These are phyloP conservation scores for Lateolabrax maculatus DNA, from an alignment of 2,797 vertebrate genomes.

Conservation along the genomic window DNA sequence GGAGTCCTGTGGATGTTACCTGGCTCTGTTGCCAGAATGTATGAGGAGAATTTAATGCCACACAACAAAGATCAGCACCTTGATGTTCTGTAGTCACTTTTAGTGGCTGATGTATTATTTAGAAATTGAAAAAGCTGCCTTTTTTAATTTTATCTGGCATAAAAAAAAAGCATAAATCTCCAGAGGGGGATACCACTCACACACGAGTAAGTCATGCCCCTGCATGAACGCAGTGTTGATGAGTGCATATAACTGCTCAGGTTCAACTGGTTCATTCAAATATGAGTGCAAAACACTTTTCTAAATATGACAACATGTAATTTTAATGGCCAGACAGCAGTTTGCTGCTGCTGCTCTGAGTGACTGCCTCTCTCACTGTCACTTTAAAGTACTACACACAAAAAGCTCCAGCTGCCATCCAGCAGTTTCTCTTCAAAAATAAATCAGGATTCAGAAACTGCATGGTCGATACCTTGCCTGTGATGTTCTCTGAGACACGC, in stretches of 20 bases:
- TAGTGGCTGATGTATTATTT: neutral
- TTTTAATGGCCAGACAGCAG: slow-evolving; percentile 42
- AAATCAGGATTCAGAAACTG: slow-evolving; percentile 10
- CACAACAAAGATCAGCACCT: neutral
- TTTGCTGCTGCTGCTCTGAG: neutral
- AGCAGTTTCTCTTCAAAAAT: slow-evolving; percentile 47
- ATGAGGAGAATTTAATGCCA: slow-evolving; percentile 25
- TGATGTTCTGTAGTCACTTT: neutral
- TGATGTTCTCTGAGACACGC: neutral
- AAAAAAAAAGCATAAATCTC: neutral
- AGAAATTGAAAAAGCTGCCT: neutral
- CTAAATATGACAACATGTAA: slow-evolving; percentile 51
- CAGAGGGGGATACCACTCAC: neutral
- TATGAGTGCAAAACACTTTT: slow-evolving; percentile 24
- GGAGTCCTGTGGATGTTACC: neutral
- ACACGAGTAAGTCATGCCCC: no score
- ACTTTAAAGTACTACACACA: neutral
- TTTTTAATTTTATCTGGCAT: no score
- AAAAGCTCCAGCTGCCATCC: neutral
- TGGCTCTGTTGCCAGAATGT: neutral
- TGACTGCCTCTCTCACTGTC: slow-evolving; percentile 6
- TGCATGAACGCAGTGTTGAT: neutral
- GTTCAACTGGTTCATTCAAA: slow-evolving; percentile 3
- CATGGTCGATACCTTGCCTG: neutral
- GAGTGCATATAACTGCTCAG: neutral